Evolutionary conservation across 2,888 invertebrate species (phyloP).

Genomic region (Schizaphis graminum): DNA sequence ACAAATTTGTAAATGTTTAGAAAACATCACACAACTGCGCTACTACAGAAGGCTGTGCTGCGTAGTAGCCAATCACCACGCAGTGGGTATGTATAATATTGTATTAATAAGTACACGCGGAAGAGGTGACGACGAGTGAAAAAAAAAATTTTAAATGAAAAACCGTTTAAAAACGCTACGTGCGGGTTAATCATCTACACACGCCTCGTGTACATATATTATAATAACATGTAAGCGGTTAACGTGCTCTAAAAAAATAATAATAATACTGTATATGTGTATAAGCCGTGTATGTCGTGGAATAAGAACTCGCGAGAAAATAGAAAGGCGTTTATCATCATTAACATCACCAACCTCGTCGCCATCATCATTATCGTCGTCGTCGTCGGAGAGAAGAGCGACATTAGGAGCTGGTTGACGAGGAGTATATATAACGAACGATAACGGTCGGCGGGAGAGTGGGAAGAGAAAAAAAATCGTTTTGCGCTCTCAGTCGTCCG

Average conservation of each 20-base stretch:
- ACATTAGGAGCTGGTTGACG: slow-evolving; percentile 5
- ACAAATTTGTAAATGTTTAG: neutral
- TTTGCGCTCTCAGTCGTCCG: neutral
- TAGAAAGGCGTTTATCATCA: slow-evolving; percentile 25
- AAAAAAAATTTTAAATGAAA: neutral
- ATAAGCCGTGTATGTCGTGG: neutral
- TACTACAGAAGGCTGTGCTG: neutral
- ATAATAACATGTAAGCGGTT: neutral
- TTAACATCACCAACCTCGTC: neutral
- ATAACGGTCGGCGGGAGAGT: neutral
- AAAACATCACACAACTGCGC: neutral
- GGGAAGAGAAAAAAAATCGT: neutral
- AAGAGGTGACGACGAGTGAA: neutral
- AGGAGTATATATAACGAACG: neutral
- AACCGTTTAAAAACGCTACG: neutral
- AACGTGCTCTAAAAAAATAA: slow-evolving; percentile 11
- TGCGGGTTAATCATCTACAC: slow-evolving; percentile 22
- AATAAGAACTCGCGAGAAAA: slow-evolving; percentile 27
- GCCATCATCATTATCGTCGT: neutral
- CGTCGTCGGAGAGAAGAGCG: neutral
- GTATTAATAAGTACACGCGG: neutral
- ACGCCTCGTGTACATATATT: neutral
- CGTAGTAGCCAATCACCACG: neutral
- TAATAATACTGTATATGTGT: neutral
- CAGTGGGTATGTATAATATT: neutral